Base-by-base conservation (phyloP, 1,140 invertebrate species). In the Trypoxylus dichotomus region DNA sequence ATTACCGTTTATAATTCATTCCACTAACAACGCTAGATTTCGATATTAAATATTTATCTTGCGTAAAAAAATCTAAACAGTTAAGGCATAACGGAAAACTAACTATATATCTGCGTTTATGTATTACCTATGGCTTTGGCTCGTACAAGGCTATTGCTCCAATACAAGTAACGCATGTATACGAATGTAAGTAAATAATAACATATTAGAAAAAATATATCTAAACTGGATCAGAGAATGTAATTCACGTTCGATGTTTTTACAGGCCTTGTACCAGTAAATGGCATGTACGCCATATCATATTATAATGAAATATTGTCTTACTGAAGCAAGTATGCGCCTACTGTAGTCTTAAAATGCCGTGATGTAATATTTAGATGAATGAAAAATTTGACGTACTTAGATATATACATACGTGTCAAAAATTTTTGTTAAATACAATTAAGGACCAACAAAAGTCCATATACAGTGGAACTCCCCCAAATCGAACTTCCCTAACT, bases 231-330 rank as follows among this genome's bases (percentile, higher is more conserved):
- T 54, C 47, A 54, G 47, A 54, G 47, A 54, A 54, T 54, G 47
- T 54, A 54, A 54, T 54, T 54, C 47, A 54, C 47, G 47, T 54
- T 54, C 47, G 47, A 54, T 54, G 47, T 54, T 54, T 54, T 54
- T 54, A 54, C 15, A 54, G 47, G 47, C 47, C 47, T 54, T 54
- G 47, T 54, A 54, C 15, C 47, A 54, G 47, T 54, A 54, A 54
- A n/a, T 54, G 7, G 19, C 19, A 54, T 19, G 47, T 54, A 54
- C 47, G 15, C 47, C 47, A 54, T 54, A 54, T 54, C 47, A 54
- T 54, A 54, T n/a, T 54, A 54, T 54, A 54, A 54, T 54, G 47
- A 54, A 54, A 54, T 54, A 54, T 54, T 54, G 47, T 54, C 19
- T 54, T 54, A 54, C 15, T 54, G 6, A n/a, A 2, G 47, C 19